These are phyloP conservation scores for Rhagoletis pomonella DNA, from an alignment of 1,140 invertebrate species.

Conservation along the genomic window DNA sequence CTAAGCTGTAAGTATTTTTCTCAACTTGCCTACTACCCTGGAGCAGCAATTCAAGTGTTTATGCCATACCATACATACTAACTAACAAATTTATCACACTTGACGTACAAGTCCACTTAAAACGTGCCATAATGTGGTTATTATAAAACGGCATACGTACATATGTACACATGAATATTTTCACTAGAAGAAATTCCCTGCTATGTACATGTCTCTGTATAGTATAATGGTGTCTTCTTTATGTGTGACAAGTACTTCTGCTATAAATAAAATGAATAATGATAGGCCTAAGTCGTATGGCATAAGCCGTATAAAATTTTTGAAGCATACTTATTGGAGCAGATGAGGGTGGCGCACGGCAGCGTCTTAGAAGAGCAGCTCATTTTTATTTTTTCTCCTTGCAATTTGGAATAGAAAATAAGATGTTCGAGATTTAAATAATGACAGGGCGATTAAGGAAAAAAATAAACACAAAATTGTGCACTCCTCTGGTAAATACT, in stretches of 20 bases:
- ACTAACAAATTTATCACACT: conserved; percentile 42
- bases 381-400: too few species aligned
- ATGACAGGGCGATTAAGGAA: too few species aligned
- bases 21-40: background rate
- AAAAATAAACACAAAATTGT: too few species aligned
- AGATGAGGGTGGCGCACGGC: background rate
- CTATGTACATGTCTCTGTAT: background rate
- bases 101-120: background rate
- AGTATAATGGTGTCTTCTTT: conserved; percentile 27
- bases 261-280: conserved; percentile 7
- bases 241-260: background rate
- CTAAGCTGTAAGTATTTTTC: background rate
- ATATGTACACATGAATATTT: background rate
- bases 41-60: conserved; percentile 15
- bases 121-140: conserved; percentile 21
- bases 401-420: too few species aligned
- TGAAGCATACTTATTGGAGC: conserved; percentile 13
- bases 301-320: background rate
- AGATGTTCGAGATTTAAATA: too few species aligned
- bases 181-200: background rate
- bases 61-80: conserved; percentile 11
- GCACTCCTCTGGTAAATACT: too few species aligned
- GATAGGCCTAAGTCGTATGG: background rate
- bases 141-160: conserved; percentile 26
- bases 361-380: background rate